Percentiles rank a stretch among this genome's conserved stretches.
These are phyloP conservation scores for Columba janthina DNA, from an alignment of 2,113 vertebrate species.

Conservation along the genomic window DNA sequence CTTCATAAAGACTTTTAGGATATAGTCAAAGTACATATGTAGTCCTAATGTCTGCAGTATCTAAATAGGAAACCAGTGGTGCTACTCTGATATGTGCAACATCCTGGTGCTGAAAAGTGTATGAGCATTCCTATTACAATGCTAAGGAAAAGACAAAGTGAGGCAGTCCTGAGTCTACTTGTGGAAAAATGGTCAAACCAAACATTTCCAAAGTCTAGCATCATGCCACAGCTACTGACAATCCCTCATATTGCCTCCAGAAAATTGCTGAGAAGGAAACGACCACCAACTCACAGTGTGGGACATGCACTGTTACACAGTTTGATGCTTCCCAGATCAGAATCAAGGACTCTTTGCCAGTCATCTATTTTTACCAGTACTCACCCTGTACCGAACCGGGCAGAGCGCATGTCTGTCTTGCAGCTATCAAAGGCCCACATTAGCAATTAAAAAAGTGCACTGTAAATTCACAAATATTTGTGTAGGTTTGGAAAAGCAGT, in stretches of 20 bases:
- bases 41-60: conserved; percentile 16
- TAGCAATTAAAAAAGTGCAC: neutral
- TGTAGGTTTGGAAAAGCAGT: neutral
- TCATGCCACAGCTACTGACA: neutral
- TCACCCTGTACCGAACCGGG: neutral
- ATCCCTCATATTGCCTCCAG: neutral
- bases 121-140: neutral
- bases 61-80: neutral
- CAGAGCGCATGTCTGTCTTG: neutral
- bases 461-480: neutral
- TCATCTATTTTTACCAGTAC: neutral
- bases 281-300: neutral
- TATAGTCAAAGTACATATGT: conserved; percentile 7
- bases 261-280: neutral
- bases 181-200: neutral
- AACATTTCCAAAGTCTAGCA: neutral
- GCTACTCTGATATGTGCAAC: fast-evolving
- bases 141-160: neutral
- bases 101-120: neutral
- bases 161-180: neutral
- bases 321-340: neutral
- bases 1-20: conserved; percentile 32
- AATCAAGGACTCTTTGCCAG: neutral
- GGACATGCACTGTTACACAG: neutral
- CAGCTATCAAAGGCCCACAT: neutral